Conservation (phyloP, 2,888 invertebrate species). For the Calliscelio sp. region DNA sequence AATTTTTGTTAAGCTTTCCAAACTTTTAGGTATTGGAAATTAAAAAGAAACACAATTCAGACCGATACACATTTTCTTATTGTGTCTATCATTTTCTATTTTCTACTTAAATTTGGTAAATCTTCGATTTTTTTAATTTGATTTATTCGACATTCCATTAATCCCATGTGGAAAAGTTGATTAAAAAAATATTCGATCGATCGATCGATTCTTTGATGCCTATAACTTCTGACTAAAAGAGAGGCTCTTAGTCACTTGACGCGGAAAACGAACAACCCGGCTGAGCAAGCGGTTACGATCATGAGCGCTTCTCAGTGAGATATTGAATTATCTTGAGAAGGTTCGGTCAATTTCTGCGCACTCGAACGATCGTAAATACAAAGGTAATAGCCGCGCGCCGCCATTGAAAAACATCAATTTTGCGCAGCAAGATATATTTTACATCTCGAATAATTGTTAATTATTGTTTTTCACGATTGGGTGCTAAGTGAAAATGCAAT, state of each 20-base stretch:
- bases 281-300: conserved; percentile 48
- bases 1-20: no score
- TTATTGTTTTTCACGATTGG: neutral
- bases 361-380: conserved; percentile 45
- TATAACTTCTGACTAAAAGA: conserved; percentile 19
- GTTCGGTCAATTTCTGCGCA: conserved; percentile 35
- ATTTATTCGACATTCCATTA: no score
- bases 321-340: conserved; percentile 57
- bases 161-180: no score
- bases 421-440: conserved; percentile 20
- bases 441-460: conserved; percentile 10
- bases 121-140: no score
- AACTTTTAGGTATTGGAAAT: no score
- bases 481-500: no score
- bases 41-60: no score
- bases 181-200: no score
- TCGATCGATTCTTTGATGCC: conserved; percentile 8
- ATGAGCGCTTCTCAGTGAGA: conserved; percentile 34
- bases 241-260: conserved; percentile 31
- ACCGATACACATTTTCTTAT: no score
- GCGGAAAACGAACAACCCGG: conserved; percentile 27
- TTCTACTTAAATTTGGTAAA: no score
- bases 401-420: conserved; percentile 33
- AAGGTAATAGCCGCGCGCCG: conserved; percentile 30
- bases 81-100: no score